Evolutionary conservation across 2,113 vertebrate species (phyloP).

Genomic region (Crocuta crocuta): DNA sequence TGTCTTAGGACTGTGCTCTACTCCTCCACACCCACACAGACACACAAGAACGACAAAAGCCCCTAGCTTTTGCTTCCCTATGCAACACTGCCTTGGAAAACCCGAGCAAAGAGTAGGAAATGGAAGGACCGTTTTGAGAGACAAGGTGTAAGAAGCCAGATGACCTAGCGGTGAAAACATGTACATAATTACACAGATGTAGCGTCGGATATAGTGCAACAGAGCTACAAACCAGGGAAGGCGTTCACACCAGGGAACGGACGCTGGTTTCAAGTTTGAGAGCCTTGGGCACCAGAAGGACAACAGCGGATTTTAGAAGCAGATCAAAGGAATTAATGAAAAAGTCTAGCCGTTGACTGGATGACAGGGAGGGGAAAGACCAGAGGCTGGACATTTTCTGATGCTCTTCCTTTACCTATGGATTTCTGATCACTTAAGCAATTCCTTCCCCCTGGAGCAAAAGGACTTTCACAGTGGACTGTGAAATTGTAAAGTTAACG

Average conservation of each 20-base stretch:
- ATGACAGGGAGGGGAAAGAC: background rate
- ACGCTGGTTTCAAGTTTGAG: background rate
- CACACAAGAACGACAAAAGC: background rate
- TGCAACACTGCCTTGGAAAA: background rate
- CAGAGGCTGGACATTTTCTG: background rate
- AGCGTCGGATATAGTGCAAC: background rate
- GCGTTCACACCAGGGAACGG: background rate
- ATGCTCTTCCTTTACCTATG: background rate
- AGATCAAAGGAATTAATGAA: background rate
- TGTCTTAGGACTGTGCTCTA: background rate
- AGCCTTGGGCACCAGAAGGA: background rate
- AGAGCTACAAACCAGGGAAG: background rate
- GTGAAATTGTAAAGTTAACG: background rate
- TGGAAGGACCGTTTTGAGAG: background rate
- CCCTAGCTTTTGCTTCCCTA: background rate
- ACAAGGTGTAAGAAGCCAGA: background rate
- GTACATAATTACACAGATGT: background rate
- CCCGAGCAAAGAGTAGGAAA: too few relatives aligned
- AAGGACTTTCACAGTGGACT: background rate
- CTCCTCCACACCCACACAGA: background rate
- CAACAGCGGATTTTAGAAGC: background rate
- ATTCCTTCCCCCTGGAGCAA: background rate
- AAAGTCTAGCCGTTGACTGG: background rate
- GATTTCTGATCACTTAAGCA: background rate
- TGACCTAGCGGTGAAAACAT: background rate